phyloP scores from a whole-genome alignment of 2,113 vertebrate species.

The Guaruba guarouba region DNA sequence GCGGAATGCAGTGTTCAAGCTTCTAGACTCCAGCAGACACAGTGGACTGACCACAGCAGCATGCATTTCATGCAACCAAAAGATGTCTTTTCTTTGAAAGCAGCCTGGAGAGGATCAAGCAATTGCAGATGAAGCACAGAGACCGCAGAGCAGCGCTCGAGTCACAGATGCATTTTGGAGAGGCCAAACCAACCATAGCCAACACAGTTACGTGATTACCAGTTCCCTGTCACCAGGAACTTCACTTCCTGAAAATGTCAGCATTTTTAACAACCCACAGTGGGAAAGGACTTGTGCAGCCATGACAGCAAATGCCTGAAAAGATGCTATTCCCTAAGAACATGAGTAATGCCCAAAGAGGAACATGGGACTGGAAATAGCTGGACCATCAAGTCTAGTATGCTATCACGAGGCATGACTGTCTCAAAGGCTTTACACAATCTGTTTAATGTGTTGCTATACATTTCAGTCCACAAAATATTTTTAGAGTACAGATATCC shows the following conservation, averaged over 20 bases:
- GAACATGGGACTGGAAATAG: accelerated
- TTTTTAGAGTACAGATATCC: not conserved
- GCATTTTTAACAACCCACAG: not conserved
- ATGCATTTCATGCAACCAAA: not conserved
- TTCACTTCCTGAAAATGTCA: not conserved
- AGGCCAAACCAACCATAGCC: not conserved
- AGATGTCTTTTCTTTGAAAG: not conserved
- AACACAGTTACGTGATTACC: not conserved
- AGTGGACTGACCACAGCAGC: accelerated
- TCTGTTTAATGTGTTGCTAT: accelerated
- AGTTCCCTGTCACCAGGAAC: not conserved
- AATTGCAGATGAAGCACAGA: not conserved
- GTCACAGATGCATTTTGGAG: not conserved
- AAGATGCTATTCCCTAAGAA: not conserved
- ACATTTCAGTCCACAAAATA: not conserved
- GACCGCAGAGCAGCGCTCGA: not conserved
- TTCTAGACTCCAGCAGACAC: not conserved
- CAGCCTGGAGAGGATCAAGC: not conserved
- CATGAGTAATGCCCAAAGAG: not conserved
- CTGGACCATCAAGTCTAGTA: not conserved
- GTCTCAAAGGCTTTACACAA: not conserved
- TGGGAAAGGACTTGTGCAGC: not conserved
- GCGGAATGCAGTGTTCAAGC: not conserved
- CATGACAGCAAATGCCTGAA: not conserved
- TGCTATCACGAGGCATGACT: not conserved